Base-by-base conservation (phyloP, 2,797 vertebrate genomes). In the Anguilla marmorata region DNA sequence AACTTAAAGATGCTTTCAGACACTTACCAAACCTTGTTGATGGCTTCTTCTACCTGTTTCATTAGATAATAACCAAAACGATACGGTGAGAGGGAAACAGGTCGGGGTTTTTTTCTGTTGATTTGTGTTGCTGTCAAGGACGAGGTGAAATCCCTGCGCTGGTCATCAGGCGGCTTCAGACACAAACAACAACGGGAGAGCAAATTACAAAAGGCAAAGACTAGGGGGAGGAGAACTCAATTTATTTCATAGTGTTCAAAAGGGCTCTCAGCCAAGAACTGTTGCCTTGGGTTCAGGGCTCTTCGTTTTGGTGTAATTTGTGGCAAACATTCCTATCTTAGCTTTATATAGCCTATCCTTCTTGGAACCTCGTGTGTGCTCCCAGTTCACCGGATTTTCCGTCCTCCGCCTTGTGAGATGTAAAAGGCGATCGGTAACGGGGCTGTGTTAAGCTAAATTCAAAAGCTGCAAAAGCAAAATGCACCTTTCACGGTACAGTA, bases 111-210 rank as follows among this genome's bases (percentile, higher is more conserved):
- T 88, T 90, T 93, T 90, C 89, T 91, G 89, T 89, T 91, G 87
- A 89, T 88, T 90, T 90, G 86, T 90, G 89, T 88, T 86, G 89
- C 90, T 95, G 92, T 95, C 95, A 96, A 96, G 94, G 95, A 96
- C 95, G 94, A 94, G 95, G 95, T 94, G 95, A 95, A 95, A 96
- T 96, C 96, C 95, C 95, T 91, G 88, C 85, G 94, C 95, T 94
- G 95, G 96, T 95, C 95, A 95, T 92, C 93, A 94, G 94, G 95
- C 95, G 94, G 95, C 95, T 95, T 93, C 93, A 90, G 93, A 95
- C 93, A 95, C 93, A 95, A 94, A 95, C 95, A 91, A 92, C 79
- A 93, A 94, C 93, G 94, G 93, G 94, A 95, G 94, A 92, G 94
- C 90, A 95, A 95, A 96, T 95, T 94, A 96, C 92, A 94, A 95